These are phyloP conservation scores for Canis aureus DNA, from an alignment of 2,113 vertebrate genomes.

Conservation along the genomic window DNA sequence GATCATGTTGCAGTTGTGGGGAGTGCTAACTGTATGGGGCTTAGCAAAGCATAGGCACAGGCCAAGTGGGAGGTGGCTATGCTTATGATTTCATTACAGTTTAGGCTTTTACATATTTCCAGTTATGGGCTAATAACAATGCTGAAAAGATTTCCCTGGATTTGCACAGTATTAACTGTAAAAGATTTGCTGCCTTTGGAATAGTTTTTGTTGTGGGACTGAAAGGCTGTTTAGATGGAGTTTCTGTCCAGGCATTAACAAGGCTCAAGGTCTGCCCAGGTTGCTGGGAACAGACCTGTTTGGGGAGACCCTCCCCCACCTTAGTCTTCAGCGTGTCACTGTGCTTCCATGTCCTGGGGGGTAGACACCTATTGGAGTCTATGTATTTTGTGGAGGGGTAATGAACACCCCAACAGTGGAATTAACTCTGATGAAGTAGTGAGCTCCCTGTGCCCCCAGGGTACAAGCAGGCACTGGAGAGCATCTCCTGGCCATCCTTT, in stretches of 20 bases:
- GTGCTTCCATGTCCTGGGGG: not conserved
- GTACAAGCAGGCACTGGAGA: not conserved
- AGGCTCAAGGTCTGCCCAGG: not conserved
- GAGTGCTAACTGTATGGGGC: not conserved
- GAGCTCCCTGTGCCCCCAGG: not conserved
- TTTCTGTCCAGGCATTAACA: not conserved
- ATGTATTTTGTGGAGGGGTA: not conserved
- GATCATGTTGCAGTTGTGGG: not conserved
- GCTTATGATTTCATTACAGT: not conserved
- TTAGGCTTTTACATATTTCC: not conserved
- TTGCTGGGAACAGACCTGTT: not conserved
- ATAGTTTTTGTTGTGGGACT: not conserved
- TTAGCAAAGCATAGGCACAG: not conserved
- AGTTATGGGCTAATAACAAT: not conserved
- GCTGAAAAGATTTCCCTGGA: not conserved
- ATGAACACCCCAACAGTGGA: not conserved
- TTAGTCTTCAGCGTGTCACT: not conserved
- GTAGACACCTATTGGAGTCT: not conserved
- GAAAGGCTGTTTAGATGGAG: not conserved
- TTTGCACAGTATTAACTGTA: not conserved
- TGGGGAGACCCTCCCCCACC: not conserved
- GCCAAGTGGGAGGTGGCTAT: not conserved
- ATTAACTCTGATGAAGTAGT: not conserved
- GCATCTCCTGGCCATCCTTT: not conserved
- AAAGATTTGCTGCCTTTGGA: not conserved